phyloP scores from a whole-genome alignment of 2,797 vertebrate species.

The Etheostoma nigrum region DNA sequence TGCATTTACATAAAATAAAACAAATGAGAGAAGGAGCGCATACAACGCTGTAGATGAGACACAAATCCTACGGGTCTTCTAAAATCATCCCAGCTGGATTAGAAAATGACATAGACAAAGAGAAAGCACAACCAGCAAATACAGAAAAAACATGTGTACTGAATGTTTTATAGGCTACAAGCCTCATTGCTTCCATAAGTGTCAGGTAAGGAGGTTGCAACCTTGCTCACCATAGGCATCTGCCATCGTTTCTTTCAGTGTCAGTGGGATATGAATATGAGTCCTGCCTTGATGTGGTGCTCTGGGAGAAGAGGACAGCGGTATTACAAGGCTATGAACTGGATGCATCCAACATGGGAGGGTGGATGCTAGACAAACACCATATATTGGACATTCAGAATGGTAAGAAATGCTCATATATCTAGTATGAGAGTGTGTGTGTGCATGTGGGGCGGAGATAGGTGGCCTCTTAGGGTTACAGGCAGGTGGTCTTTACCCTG shows the following conservation, averaged over 20 bases:
- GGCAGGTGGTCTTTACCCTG: constrained; percentile 72
- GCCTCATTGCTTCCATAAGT: constrained; percentile 66
- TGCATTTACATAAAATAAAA: constrained; percentile 68
- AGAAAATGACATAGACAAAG: constrained; percentile 63
- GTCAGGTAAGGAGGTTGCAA: constrained; percentile 58
- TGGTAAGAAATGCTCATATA: constrained; percentile 81
- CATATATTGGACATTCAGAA: constrained; percentile 95
- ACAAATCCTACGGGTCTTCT: constrained; percentile 58
- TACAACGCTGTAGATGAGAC: constrained; percentile 66
- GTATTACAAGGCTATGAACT: constrained; percentile 95
- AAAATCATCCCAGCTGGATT: constrained; percentile 75
- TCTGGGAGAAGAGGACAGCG: constrained; percentile 97
- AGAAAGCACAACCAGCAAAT: constrained; percentile 30
- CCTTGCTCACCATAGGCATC: constrained; percentile 59
- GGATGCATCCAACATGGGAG: constrained; percentile 96
- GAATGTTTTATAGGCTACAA: constrained; percentile 45
- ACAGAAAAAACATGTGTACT: constrained; percentile 33
- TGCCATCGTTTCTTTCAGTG: constrained; percentile 86
- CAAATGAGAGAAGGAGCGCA: constrained; percentile 57
- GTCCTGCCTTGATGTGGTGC: constrained; percentile 94
- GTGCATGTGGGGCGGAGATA: constrained; percentile 55
- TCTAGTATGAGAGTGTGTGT: constrained; percentile 7
- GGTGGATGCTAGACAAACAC: constrained; percentile 97
- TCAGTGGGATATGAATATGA: constrained; percentile 99
- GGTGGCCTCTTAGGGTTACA: constrained; percentile 76